phyloP scores from a whole-genome alignment of 2,888 invertebrate genomes.

The Pocota personata region DNA sequence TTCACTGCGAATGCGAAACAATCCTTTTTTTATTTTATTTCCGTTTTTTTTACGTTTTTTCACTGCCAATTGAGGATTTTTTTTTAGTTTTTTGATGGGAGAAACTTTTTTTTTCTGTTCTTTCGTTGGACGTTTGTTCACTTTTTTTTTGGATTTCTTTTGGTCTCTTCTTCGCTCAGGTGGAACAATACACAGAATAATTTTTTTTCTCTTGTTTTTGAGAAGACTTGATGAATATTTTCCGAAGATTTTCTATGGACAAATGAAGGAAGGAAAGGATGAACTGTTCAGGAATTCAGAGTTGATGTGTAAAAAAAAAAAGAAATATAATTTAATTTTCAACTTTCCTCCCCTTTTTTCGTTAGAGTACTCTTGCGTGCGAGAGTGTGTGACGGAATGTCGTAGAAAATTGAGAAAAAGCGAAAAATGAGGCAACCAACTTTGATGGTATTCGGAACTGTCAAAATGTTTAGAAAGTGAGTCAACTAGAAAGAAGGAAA shows the following conservation, averaged over 20 bases:
- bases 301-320: slow-evolving; percentile 52
- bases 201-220: slow-evolving; percentile 15
- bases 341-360: slow-evolving; percentile 72
- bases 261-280: slow-evolving; percentile 18
- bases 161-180: slow-evolving; percentile 57
- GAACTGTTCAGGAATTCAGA: slow-evolving; percentile 42
- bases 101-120: slow-evolving; percentile 63
- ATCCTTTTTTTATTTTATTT: slow-evolving; percentile 43
- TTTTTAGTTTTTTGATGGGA: slow-evolving; percentile 28
- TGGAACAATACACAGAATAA: slow-evolving; percentile 63
- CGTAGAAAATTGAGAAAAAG: slow-evolving; percentile 66
- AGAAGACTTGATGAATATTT: slow-evolving; percentile 18
- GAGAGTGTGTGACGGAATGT: slow-evolving; percentile 77
- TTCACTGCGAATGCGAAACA: slow-evolving; percentile 47
- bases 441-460: slow-evolving; percentile 70
- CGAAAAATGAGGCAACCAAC: slow-evolving; percentile 68
- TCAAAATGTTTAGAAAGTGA: slow-evolving; percentile 64
- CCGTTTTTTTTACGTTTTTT: slow-evolving; percentile 33
- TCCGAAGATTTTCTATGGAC: slow-evolving; percentile 18
- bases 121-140: slow-evolving; percentile 64
- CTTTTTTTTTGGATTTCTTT: slow-evolving; percentile 51
- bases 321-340: slow-evolving; percentile 52
- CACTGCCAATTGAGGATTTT: slow-evolving; percentile 44
- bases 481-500: not conserved
- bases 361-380: slow-evolving; percentile 64